Percentiles rank a stretch among this genome's conserved stretches.
Evolutionary conservation across 2,113 vertebrate genomes (phyloP).

Genomic region (Microtus pennsylvanicus): DNA sequence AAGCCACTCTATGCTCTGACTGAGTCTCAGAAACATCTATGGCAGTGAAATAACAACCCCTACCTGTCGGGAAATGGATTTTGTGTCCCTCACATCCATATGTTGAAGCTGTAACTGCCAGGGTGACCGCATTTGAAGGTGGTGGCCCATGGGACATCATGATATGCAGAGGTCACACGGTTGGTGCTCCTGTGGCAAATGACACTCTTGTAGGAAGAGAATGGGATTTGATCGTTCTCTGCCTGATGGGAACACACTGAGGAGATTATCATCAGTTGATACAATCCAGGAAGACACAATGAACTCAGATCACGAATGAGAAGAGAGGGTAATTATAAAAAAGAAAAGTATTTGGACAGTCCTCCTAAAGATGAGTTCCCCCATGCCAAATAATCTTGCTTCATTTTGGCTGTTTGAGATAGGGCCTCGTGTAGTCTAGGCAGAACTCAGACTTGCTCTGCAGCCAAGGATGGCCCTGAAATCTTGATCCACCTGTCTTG

Average conservation of each 20-base stretch:
- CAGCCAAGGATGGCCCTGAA: background rate
- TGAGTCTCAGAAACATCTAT: background rate
- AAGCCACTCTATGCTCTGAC: background rate
- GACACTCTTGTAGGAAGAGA: background rate
- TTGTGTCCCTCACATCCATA: background rate
- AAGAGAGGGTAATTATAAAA: background rate
- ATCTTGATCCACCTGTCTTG: background rate
- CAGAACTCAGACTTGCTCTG: background rate
- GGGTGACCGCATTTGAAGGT: background rate
- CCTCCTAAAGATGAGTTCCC: background rate
- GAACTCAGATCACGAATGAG: background rate
- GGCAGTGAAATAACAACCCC: no score
- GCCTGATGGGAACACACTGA: no score
- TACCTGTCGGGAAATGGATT: background rate
- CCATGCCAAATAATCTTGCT: background rate
- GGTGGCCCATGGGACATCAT: background rate
- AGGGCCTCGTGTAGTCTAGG: background rate
- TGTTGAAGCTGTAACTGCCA: background rate
- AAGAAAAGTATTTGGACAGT: background rate
- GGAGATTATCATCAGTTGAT: background rate
- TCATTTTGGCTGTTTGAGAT: background rate
- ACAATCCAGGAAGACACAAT: background rate
- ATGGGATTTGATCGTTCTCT: no score
- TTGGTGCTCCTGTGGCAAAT: background rate
- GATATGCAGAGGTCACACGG: background rate